Evolutionary conservation across 2,797 vertebrate genomes (phyloP).

Genomic region (Threskiornis aethiopicus): DNA sequence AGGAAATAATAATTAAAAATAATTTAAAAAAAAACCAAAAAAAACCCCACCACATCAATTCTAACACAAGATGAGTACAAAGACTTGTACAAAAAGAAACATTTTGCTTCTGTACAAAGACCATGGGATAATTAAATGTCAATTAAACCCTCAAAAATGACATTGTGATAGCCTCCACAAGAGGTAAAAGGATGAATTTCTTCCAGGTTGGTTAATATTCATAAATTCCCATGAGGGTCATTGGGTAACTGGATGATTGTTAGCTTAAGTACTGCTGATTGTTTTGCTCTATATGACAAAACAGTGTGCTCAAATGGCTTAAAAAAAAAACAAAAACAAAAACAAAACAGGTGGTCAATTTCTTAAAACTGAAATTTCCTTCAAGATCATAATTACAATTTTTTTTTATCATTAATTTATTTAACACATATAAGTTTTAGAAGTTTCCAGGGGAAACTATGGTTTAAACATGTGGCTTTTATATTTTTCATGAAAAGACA

Average conservation of each 20-base stretch:
- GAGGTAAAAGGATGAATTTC: background rate
- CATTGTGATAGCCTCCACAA: background rate
- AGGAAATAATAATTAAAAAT: background rate
- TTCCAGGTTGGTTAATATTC: background rate
- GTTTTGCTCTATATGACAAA: background rate
- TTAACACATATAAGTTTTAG: background rate
- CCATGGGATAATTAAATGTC: background rate
- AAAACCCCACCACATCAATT: background rate
- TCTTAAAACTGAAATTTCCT: background rate
- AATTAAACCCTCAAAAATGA: background rate
- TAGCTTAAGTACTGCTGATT: background rate
- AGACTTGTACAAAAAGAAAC: background rate
- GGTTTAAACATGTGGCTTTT: background rate
- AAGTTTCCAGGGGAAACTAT: background rate
- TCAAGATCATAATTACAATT: background rate
- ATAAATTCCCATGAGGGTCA: background rate
- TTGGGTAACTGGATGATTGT: background rate
- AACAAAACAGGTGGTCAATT: background rate
- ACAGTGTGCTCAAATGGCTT: background rate
- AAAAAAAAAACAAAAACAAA: background rate
- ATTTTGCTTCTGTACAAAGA: background rate
- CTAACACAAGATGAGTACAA: background rate
- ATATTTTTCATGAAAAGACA: background rate
- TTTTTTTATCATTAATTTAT: background rate
- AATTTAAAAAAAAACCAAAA: no score